Evolutionary conservation across 2,888 invertebrate genomes (phyloP).

Genomic region (Acronicta leporina): DNA sequence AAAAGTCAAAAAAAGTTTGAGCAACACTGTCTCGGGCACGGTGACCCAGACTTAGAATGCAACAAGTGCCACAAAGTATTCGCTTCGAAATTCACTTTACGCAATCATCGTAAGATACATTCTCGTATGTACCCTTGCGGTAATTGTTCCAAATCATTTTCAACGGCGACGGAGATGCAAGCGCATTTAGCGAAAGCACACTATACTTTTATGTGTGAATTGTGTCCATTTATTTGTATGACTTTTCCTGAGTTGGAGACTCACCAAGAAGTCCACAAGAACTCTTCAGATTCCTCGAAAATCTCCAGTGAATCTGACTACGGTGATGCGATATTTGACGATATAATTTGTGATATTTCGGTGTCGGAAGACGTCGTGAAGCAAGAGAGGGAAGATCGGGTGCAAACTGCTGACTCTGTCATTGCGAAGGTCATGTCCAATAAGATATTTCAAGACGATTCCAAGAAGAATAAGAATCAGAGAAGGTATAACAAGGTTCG

Average conservation of each 20-base stretch:
- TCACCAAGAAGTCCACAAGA: slow-evolving; percentile 61
- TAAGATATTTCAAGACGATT: slow-evolving; percentile 69
- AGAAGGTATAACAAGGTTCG: slow-evolving; percentile 73
- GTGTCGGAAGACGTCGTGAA: slow-evolving; percentile 36
- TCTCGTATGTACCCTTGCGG: slow-evolving; percentile 71
- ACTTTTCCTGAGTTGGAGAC: slow-evolving; percentile 57
- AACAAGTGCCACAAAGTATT: slow-evolving; percentile 82
- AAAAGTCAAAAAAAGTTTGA: slow-evolving; percentile 78
- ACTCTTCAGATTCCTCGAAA: slow-evolving; percentile 20
- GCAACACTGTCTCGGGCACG: slow-evolving; percentile 78
- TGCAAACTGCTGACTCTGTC: slow-evolving; percentile 71
- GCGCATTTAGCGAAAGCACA: slow-evolving; percentile 71
- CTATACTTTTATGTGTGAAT: slow-evolving; percentile 66
- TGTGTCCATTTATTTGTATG: slow-evolving; percentile 64
- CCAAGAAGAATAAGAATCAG: slow-evolving; percentile 61
- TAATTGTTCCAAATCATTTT: slow-evolving; percentile 71
- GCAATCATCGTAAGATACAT: slow-evolving; percentile 80
- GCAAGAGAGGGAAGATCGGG: slow-evolving; percentile 18
- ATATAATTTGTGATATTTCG: slow-evolving; percentile 58
- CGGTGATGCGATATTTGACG: slow-evolving; percentile 57
- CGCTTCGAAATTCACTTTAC: slow-evolving; percentile 81
- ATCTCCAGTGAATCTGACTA: slow-evolving; percentile 57
- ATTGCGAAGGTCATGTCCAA: slow-evolving; percentile 79
- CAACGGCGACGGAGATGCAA: slow-evolving; percentile 61
- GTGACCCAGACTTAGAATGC: slow-evolving; percentile 83